Percentiles rank a stretch among this genome's conserved stretches.
Evolutionary conservation across 2,888 invertebrate genomes (phyloP).

Genomic region (Oscheius sp.): DNA sequence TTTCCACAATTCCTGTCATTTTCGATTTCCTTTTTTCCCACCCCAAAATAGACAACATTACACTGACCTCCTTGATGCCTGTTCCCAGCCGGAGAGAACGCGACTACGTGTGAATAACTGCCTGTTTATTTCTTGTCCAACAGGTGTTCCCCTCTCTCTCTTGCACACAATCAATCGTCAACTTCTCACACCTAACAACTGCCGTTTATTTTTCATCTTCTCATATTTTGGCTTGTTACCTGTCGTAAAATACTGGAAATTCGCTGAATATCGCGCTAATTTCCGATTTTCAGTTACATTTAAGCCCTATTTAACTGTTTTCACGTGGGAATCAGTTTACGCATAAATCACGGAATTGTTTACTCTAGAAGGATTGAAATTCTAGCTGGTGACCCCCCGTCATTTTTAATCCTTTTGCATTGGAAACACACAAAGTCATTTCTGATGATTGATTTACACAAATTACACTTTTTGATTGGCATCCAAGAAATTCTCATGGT

Average conservation of each 20-base stretch:
- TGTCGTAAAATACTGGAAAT: no score
- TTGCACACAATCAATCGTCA: slow-evolving; percentile 4
- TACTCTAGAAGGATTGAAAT: slow-evolving; percentile 19
- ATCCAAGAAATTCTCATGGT: neutral
- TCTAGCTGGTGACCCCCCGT: neutral
- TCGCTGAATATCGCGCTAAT: no score
- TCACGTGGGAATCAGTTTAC: neutral
- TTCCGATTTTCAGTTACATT: no score
- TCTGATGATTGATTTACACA: neutral
- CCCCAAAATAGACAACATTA: no score
- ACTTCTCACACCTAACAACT: neutral
- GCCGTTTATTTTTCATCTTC: slow-evolving; percentile 3
- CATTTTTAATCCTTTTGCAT: neutral
- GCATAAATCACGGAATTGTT: slow-evolving; percentile 12
- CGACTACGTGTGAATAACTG: no score
- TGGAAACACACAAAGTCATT: neutral
- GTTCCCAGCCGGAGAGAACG: no score
- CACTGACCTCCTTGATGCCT: no score
- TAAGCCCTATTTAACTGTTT: no score
- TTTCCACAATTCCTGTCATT: no score
- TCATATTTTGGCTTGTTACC: neutral
- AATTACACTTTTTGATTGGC: neutral
- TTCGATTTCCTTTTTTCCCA: no score
- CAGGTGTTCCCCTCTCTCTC: slow-evolving; percentile 8
- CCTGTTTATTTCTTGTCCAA: no score